Conservation (phyloP, 2,888 invertebrate genomes). For the Drosophila trichaetosa region DNA sequence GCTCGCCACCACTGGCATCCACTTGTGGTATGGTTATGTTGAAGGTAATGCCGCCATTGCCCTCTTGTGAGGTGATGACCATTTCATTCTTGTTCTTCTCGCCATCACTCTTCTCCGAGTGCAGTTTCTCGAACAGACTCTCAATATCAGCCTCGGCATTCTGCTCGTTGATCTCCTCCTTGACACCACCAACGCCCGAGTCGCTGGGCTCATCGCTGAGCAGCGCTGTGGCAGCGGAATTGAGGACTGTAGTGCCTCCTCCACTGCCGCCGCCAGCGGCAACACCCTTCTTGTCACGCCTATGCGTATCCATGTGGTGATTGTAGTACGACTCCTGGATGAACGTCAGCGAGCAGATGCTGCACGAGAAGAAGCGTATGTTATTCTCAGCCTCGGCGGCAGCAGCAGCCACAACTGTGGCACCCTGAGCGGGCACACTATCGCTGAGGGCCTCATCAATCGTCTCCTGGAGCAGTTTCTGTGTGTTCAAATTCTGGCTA, state of each 20-base stretch:
- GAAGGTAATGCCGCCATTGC: slow-evolving; percentile 84
- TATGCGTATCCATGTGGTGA: slow-evolving; percentile 85
- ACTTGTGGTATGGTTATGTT: slow-evolving; percentile 85
- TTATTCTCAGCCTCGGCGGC: slow-evolving; percentile 79
- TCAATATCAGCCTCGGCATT: slow-evolving; percentile 84
- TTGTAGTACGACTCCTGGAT: slow-evolving; percentile 85
- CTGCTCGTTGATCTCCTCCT: slow-evolving; percentile 61
- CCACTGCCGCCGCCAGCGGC: slow-evolving; percentile 42
- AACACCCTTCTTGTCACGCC: slow-evolving; percentile 76
- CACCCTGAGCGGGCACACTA: slow-evolving; percentile 68
- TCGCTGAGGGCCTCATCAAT: slow-evolving; percentile 85
- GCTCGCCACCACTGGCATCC: slow-evolving; percentile 68
- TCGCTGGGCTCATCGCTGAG: slow-evolving; percentile 76
- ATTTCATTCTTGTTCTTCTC: slow-evolving; percentile 80
- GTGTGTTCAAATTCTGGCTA: slow-evolving; percentile 80
- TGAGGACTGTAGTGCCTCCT: slow-evolving; percentile 63
- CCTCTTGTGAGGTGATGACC: slow-evolving; percentile 85
- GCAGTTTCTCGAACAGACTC: slow-evolving; percentile 85
- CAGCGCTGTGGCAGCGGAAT: slow-evolving; percentile 76
- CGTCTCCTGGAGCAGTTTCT: slow-evolving; percentile 85
- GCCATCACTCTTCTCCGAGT: slow-evolving; percentile 84
- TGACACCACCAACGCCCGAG: slow-evolving; percentile 22
- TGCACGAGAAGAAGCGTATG: slow-evolving; percentile 85
- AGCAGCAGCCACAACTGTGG: slow-evolving; percentile 69
- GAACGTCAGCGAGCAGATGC: slow-evolving; percentile 85